Percentiles rank a stretch among this genome's conserved stretches.
phyloP scores from a whole-genome alignment of 2,888 invertebrate species.

The Sepiola atlantica region DNA sequence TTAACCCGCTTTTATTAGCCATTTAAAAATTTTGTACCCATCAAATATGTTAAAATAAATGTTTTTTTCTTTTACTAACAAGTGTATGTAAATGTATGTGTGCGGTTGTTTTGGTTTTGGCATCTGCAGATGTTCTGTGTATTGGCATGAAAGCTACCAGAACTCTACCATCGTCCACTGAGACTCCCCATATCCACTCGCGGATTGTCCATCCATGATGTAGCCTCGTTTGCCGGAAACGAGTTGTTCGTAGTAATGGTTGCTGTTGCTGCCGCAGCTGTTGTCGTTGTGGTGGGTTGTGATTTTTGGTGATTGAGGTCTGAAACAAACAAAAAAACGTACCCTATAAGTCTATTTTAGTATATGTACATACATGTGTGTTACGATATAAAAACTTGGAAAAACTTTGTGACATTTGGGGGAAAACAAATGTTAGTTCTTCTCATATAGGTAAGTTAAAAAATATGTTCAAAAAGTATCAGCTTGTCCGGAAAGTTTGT shows the following conservation, averaged over 20 bases:
- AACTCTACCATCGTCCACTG: constrained; percentile 59
- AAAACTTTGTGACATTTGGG: no score
- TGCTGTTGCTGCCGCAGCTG: background rate
- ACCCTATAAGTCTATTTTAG: background rate
- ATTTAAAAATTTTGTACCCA: no score
- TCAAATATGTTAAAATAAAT: no score
- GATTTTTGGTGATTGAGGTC: constrained; percentile 47
- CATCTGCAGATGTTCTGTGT: background rate
- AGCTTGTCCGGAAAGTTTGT: no score
- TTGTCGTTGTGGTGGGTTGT: constrained; percentile 45
- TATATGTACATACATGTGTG: no score
- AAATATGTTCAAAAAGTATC: no score
- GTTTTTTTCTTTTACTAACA: background rate
- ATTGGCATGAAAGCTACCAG: background rate
- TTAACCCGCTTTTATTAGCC: no score
- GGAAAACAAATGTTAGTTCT: no score
- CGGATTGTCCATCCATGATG: constrained; percentile 47
- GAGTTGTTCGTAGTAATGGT: constrained; percentile 50
- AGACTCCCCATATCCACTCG: constrained; percentile 64
- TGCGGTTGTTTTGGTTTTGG: background rate
- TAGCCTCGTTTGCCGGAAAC: constrained; percentile 53
- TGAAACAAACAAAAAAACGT: constrained; percentile 45
- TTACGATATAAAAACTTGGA: no score
- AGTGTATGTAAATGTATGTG: background rate
- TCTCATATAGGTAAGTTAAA: no score